Base-by-base conservation (phyloP, 2,888 invertebrate genomes). In the Cheilosia impressa region DNA sequence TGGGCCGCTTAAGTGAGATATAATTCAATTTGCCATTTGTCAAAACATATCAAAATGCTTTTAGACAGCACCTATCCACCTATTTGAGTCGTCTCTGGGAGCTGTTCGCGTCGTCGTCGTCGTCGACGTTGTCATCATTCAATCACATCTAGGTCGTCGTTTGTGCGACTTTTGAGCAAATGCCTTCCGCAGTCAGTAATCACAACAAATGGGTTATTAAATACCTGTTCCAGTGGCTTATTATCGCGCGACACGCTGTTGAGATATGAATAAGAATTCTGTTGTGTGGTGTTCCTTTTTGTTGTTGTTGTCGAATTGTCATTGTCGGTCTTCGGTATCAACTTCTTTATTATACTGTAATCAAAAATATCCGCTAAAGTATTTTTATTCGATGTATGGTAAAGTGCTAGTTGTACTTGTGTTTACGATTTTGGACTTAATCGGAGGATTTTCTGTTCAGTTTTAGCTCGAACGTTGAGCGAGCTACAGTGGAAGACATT, bases 151-250 rank as follows among this genome's bases (percentile, higher is more conserved):
- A 80, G 84, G 84, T 75, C 84, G 66, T 45, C 84, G 66, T 38
- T 47, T 75, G 69, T 65, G 38, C 27, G 63, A 65, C 71, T 45
- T 66, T 58, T 60, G 66, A 41, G 10, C 58, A 60, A 65, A 71
- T 72, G 52, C 41, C 84, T 84, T 84, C 84, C 83, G 83, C 73
- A 58, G 66, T 58, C 63, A 38, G 2, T 17, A 27, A 43, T 47
- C 63, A 78, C 10, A 45, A 27, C 63, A 73, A 84, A 84, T 80
- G 80, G 84, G 80, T 80, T 80, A 71, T 31, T 84, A 79, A 84
- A 84, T 84, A 84, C 84, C 84, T 84, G 84, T 80, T 76, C 63
- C 41, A 84, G 84, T 84, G 75, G 69, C 79, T 84, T 84, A 75
- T 79, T 79, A 79, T 65, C 69, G 58, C 75, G 53, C 43, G 58